Percentiles rank a stretch among this genome's conserved stretches.
Conservation (phyloP, 1,140 invertebrate genomes). For the Drosophila tani region DNA sequence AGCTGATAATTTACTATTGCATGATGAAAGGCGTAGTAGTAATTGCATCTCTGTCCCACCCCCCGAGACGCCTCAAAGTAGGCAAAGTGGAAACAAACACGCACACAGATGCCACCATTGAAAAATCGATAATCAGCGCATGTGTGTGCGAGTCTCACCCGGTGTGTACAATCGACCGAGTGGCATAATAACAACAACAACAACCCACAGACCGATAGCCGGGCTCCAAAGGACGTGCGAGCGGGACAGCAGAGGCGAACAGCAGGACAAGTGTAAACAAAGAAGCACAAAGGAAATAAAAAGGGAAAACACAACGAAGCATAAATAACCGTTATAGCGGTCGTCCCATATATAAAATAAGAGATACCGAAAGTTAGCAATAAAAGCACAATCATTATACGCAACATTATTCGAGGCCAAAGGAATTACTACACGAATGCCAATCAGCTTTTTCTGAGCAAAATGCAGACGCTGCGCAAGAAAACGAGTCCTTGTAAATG, state of each 20-base stretch:
- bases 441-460: constrained; percentile 75
- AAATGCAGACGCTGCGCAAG: constrained; percentile 94
- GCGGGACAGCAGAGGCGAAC: constrained; percentile 15
- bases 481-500: constrained; percentile 95
- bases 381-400: constrained; percentile 44
- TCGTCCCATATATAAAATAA: constrained; percentile 7
- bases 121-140: constrained; percentile 72
- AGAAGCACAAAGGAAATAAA: constrained; percentile 30
- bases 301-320: constrained; percentile 22
- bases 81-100: constrained; percentile 54
- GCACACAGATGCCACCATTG: constrained; percentile 58
- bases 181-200: constrained; percentile 59
- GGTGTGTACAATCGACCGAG: constrained; percentile 60
- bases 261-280: constrained; percentile 49
- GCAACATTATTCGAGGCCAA: constrained; percentile 68
- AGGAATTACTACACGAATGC: constrained; percentile 67
- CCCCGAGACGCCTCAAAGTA: constrained; percentile 62
- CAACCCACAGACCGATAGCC: constrained; percentile 6
- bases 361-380: constrained; percentile 8
- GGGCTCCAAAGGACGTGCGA: not conserved
- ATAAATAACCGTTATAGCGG: not conserved
- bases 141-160: constrained; percentile 46
- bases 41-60: constrained; percentile 10
- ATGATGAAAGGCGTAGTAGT: constrained; percentile 56
- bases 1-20: constrained; percentile 17